phyloP scores from a whole-genome alignment of 2,113 vertebrate genomes.

The Micronycteris hirsuta region DNA sequence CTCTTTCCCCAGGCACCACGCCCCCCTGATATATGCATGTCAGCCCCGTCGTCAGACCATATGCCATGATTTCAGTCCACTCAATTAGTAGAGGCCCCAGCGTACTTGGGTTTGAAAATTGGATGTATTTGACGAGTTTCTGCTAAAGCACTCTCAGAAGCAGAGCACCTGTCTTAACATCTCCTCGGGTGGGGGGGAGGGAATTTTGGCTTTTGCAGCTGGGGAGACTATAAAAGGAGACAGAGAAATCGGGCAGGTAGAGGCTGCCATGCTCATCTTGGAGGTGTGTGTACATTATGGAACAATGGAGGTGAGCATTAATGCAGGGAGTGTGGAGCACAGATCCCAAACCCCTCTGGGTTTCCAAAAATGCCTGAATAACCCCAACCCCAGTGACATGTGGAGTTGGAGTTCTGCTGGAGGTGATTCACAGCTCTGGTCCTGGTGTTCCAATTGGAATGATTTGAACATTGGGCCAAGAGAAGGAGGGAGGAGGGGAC shows the following conservation, averaged over 20 bases:
- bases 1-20: neutral
- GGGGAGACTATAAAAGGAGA: neutral
- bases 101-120: neutral
- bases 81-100: neutral
- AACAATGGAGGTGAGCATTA: neutral
- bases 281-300: neutral
- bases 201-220: neutral
- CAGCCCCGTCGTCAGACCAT: neutral
- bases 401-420: neutral
- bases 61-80: neutral
- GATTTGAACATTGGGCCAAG: neutral
- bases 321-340: neutral
- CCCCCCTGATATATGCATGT: neutral
- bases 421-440: neutral
- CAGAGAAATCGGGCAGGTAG: neutral
- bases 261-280: neutral
- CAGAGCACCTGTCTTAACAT: neutral
- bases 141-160: neutral
- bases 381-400: neutral
- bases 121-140: neutral
- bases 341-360: neutral
- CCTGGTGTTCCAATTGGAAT: neutral
- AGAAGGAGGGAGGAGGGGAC: neutral
- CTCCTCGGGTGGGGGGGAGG: neutral
- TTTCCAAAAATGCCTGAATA: neutral